A percentile compares a stretch with the other conserved stretches of the same genome.
These are phyloP conservation scores for Lagria hirta DNA, from an alignment of 2,888 invertebrate genomes.

Conservation along the genomic window DNA sequence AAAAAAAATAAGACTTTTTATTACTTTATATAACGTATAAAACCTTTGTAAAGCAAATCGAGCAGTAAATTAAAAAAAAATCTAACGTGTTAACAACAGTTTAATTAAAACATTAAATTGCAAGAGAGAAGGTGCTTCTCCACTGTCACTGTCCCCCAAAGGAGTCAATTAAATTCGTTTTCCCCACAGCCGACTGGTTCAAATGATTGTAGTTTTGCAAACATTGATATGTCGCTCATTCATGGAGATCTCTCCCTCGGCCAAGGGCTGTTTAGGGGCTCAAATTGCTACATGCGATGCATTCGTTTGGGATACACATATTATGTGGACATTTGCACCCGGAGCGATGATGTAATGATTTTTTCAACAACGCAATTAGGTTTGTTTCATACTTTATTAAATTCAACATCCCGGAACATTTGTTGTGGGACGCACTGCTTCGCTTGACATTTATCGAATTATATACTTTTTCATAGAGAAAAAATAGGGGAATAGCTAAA, in stretches of 20 bases:
- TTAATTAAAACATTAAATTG: constrained; percentile 17
- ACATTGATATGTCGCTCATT: constrained; percentile 49
- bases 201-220: constrained; percentile 51
- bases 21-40: too few relatives aligned
- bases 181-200: constrained; percentile 50
- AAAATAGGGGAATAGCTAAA: constrained; percentile 11
- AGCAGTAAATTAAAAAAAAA: too few relatives aligned
- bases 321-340: constrained; percentile 49
- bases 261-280: constrained; percentile 22
- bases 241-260: constrained; percentile 33
- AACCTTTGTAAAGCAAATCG: too few relatives aligned
- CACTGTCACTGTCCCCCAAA: constrained; percentile 33
- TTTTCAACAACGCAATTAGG: constrained; percentile 54
- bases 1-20: too few relatives aligned
- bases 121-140: constrained; percentile 13
- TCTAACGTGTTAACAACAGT: too few relatives aligned
- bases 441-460: constrained; percentile 18
- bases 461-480: constrained; percentile 4
- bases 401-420: constrained; percentile 48
- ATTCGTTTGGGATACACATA: constrained; percentile 25
- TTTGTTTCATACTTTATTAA: constrained; percentile 53
- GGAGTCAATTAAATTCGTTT: constrained; percentile 49
- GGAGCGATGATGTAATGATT: constrained; percentile 53
- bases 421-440: constrained; percentile 44
- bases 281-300: constrained; percentile 23